Base-by-base conservation (phyloP, 1,140 invertebrate species). In the Zeugodacus cucurbitae region DNA sequence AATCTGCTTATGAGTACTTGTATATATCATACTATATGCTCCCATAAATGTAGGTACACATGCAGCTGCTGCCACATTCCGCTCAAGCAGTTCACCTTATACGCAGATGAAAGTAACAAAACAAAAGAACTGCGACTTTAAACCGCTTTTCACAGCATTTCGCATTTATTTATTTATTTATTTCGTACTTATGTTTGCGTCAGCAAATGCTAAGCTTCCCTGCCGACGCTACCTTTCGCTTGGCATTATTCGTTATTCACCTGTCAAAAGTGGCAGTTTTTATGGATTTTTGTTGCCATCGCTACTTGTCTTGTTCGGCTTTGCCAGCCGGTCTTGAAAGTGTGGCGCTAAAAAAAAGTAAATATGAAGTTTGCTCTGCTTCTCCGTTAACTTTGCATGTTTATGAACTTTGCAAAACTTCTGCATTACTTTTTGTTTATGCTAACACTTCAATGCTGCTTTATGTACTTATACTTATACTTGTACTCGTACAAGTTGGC, bases 351-450 rank as follows among this genome's bases (percentile, higher is more conserved):
- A 22, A 37, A 2, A 41, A 74, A 74, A 6, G 34, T n/a, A 64
- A 64, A 64, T 29, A 74, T 22, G 34, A 74, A 74, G 32, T 74
- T 74, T 57, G 2, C n/a, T 67, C 22, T 41, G 32, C 14, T 37
- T 74, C 41, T 14, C 34, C 37, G 6, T 22, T 37, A 74, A 74
- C 67, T 74, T 74, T 74, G 67, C 67, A 22, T 74, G 34, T 74
- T 74, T 74, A 74, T 37, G 29, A 74, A 74, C 67, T 74, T 74
- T 14, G 67, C 34, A 37, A 37, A 74, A 74, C 67, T 74, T 74
- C 22, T 74, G 67, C 67, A 41, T 74, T 37, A 37, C 29, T 74
- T 74, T 41, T 41, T 74, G 29, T 67, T 67, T 32, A 67, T 67
- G 29, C 29, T 17, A 17, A 67, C 29, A 67, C 29, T 32, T 67